Evolutionary conservation across 2,113 vertebrate genomes (phyloP), one percentile per base, ranked within the genome.

Genomic region (Lasiurus borealis): DNA sequence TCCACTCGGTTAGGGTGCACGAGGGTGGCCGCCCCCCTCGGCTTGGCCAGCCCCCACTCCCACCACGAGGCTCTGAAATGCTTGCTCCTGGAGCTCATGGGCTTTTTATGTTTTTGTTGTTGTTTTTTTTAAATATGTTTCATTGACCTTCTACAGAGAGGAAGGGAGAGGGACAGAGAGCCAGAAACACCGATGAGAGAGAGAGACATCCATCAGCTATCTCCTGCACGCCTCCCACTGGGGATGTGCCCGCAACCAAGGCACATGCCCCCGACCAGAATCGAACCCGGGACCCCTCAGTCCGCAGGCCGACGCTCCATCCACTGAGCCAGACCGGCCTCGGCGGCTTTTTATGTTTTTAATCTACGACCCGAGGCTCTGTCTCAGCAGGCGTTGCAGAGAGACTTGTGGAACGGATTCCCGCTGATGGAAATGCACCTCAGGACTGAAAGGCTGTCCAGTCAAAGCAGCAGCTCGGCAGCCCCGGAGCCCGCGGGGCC

Each of bases 381-480:
- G 82, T 48, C 46, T 82, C 52, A 68, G 81, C 71, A 87, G 80
- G 75, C 77, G 27, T 72, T n/a, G 59, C 69, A 29, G 48, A 90
- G 83, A 15, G 57, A 31, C 25, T 78, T 68, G 72, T 64, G 62
- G 78, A 54, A 31, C 80, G 71, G 75, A 34, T n/a, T n/a, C 78
- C 7, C n/a, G 50, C 14, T n/a, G 46, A 52, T 36, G 23, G 84
- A 54, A 48, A 6, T 14, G 36, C 71, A 66, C 80, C 73, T 10
- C 48, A 69, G 73, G 82, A 52, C 2, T 14, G 16, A 52, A 48
- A 68, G 68, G 57, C 27, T 46, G 54, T 23, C 0, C 0, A 31
- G 40, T 10, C 5, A 72, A 5, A 27, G 25, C n/a, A 5, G n/a
- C 23, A 1, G 0, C 23, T 1, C 27, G 10, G 5, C 0, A 31